A percentile compares a stretch with the other conserved stretches of the same genome.
Evolutionary conservation across 1,140 invertebrate species (phyloP).

Genomic region (Macrotrachela quadricornifera): DNA sequence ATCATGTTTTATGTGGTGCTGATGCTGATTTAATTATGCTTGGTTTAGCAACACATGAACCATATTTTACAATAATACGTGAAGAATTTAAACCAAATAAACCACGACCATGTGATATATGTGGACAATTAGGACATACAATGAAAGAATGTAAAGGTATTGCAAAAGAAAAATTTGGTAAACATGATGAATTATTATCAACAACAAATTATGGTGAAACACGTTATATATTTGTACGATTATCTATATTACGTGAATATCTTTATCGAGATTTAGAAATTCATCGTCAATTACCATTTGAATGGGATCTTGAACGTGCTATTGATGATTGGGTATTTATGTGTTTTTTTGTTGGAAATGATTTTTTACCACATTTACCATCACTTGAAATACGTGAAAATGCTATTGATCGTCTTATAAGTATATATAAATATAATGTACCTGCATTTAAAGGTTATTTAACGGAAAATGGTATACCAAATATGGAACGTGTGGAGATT

Average conservation of each 20-base stretch:
- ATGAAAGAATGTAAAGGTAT: slow-evolving; percentile 75
- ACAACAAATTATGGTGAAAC: slow-evolving; percentile 15
- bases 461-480: slow-evolving; percentile 76
- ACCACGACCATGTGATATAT: slow-evolving; percentile 81
- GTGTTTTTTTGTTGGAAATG: slow-evolving; percentile 99
- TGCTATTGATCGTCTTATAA: slow-evolving; percentile 80
- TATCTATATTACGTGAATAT: slow-evolving; percentile 83
- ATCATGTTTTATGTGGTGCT: slow-evolving; percentile 88
- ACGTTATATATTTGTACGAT: slow-evolving; percentile 38
- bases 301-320: slow-evolving; percentile 34
- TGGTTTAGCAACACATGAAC: slow-evolving; percentile 91
- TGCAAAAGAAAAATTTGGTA: slow-evolving; percentile 25
- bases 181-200: slow-evolving; percentile 38
- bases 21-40: slow-evolving; percentile 74
- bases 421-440: slow-evolving; percentile 79
- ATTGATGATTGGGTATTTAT: slow-evolving; percentile 98
- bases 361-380: slow-evolving; percentile 92
- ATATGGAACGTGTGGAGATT: slow-evolving; percentile 69
- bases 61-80: slow-evolving; percentile 68
- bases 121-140: slow-evolving; percentile 79
- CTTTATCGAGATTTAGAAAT: slow-evolving; percentile 69
- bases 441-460: slow-evolving; percentile 73
- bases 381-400: slow-evolving; percentile 87
- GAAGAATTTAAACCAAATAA: slow-evolving; percentile 98
- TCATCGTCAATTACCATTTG: slow-evolving; percentile 58